A percentile compares a stretch with the other conserved stretches of the same genome.
phyloP scores from a whole-genome alignment of 2,888 invertebrate genomes.

The Cosmia trapezina region DNA sequence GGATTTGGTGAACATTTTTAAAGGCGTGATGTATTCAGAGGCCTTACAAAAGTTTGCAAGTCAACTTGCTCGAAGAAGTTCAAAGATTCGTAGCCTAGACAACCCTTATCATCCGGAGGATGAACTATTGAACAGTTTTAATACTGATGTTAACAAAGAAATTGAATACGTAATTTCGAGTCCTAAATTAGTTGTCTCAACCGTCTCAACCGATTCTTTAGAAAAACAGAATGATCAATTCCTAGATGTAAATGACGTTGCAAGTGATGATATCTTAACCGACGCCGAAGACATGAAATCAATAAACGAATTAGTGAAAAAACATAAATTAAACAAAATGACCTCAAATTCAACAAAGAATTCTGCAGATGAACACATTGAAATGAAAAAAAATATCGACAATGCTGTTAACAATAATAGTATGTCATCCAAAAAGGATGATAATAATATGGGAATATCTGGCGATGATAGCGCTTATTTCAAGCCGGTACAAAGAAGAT shows the following conservation, averaged over 20 bases:
- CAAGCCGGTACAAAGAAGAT: slow-evolving; percentile 61
- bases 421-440: not conserved
- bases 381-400: not conserved
- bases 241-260: slow-evolving; percentile 52
- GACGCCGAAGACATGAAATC: slow-evolving; percentile 24
- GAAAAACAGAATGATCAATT: slow-evolving; percentile 71
- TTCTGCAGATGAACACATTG: not conserved
- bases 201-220: slow-evolving; percentile 36
- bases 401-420: not conserved
- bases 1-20: slow-evolving; percentile 67
- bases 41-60: slow-evolving; percentile 61
- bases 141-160: slow-evolving; percentile 16
- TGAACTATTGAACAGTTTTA: slow-evolving; percentile 54
- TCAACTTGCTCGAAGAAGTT: slow-evolving; percentile 57
- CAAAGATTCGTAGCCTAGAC: slow-evolving; percentile 52
- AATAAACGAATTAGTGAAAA: not conserved
- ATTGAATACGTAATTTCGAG: not conserved
- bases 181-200: too few relatives aligned
- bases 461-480: slow-evolving; percentile 39
- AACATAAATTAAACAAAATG: not conserved
- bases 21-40: slow-evolving; percentile 54
- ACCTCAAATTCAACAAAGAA: not conserved
- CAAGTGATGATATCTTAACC: slow-evolving; percentile 59
- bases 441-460: not conserved
- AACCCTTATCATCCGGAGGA: slow-evolving; percentile 81